Conservation (phyloP, 2,113 vertebrate genomes). For the Callospermophilus lateralis region DNA sequence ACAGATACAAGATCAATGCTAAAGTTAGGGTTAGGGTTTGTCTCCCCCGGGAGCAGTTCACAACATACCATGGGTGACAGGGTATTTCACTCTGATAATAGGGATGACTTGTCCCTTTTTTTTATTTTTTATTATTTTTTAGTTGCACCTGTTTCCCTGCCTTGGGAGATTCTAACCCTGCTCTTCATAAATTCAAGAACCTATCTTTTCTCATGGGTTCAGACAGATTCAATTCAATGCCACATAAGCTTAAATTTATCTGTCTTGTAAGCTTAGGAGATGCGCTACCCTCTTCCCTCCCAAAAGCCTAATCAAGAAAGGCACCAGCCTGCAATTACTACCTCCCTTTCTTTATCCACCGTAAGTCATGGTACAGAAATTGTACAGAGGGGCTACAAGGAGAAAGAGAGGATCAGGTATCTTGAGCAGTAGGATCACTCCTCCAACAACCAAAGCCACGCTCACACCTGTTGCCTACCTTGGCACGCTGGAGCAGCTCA, state of each 20-base stretch:
- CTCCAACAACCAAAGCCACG: conserved; percentile 49
- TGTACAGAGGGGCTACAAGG: background rate
- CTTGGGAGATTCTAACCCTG: conserved; percentile 12
- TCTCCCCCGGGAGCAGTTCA: background rate
- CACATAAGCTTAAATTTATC: background rate
- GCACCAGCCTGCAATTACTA: background rate
- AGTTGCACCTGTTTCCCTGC: background rate
- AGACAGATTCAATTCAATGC: background rate
- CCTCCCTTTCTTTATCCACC: background rate
- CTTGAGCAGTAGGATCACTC: background rate
- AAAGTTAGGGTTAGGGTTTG: background rate
- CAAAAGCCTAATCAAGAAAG: conserved; percentile 35
- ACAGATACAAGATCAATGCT: conserved; percentile 12
- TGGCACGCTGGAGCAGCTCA: conserved; percentile 59
- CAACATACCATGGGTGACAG: background rate
- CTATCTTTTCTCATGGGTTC: background rate
- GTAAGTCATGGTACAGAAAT: background rate
- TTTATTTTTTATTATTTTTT: background rate
- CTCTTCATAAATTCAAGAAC: conserved; percentile 24
- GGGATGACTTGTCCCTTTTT: background rate
- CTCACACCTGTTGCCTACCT: conserved; percentile 69
- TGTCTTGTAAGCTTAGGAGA: conserved; percentile 3
- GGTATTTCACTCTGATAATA: background rate
- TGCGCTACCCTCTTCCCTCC: background rate
- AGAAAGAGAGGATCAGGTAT: background rate